Evolutionary conservation across 2,888 invertebrate genomes (phyloP).

Genomic region (Eudemis profundana): DNA sequence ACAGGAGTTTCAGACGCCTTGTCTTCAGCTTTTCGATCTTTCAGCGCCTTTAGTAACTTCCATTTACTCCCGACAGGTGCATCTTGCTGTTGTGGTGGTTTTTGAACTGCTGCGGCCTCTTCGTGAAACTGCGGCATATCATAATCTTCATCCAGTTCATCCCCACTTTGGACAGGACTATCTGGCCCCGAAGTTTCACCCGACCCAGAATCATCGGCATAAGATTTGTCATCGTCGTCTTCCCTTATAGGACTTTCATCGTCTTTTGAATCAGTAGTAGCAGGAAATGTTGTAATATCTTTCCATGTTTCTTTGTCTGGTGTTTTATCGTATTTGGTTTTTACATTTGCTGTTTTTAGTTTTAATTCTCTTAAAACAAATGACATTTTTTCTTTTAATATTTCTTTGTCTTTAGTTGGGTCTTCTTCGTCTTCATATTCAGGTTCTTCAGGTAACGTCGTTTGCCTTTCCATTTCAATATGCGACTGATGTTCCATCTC

Average conservation of each 20-base stretch:
- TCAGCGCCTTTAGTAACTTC: conserved; percentile 95
- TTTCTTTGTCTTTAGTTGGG: conserved; percentile 86
- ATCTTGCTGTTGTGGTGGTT: conserved; percentile 75
- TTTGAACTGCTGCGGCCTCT: conserved; percentile 59
- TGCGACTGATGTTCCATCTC: conserved; percentile 92
- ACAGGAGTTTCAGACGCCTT: conserved; percentile 89
- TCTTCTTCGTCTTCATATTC: conserved; percentile 81
- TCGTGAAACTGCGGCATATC: conserved; percentile 81
- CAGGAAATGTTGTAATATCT: conserved; percentile 80
- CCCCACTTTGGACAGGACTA: conserved; percentile 91
- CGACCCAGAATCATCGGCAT: conserved; percentile 88
- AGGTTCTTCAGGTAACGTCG: conserved; percentile 86
- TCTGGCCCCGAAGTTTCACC: conserved; percentile 96
- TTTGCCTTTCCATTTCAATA: conserved; percentile 87
- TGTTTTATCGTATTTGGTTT: conserved; percentile 74
- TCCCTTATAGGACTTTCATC: conserved; percentile 64
- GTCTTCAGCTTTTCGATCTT: conserved; percentile 95
- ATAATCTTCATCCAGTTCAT: conserved; percentile 89
- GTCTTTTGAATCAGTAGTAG: conserved; percentile 74
- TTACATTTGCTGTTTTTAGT: conserved; percentile 86
- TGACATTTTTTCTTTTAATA: conserved; percentile 92
- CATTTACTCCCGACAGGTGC: conserved; percentile 92
- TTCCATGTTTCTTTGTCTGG: conserved; percentile 75
- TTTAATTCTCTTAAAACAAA: conserved; percentile 91
- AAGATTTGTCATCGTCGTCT: conserved; percentile 75